Evolutionary conservation across 2,113 vertebrate genomes (phyloP), one percentile per base, ranked within the genome.

Genomic region (Tautogolabrus adspersus): DNA sequence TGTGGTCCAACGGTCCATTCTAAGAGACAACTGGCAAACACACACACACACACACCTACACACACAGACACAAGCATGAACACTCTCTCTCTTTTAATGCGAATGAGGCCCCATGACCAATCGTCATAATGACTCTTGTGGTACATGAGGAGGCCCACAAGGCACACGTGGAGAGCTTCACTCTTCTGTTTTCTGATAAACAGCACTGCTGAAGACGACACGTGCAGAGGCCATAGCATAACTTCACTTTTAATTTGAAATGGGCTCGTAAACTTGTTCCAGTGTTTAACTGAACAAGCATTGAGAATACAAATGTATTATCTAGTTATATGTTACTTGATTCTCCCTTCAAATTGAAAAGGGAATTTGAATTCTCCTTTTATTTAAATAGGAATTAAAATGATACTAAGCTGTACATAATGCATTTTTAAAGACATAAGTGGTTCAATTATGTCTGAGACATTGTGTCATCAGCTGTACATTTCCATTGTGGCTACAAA

Each of bases 1-100:
- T 90, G 90, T 69, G 61, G 61, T 77, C 71, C 81, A 88, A 88
- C 69, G 70, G 80, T 79, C 70, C 44, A 19, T 49, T 18, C 47
- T 19, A 6, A 63, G 52, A 71, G 70, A 81, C 82, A 88, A 66
- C 84, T 79, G 82, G 63, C 66, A 46, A 58, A 49, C 82, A 52
- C 49, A 58, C 21, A 78, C 65, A 61, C 54, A 68, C 66, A 75
- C 22, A 69, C 37, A 60, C 62, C 51, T 49, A 58, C 44, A 44
- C 46, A 38, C 44, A 60, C 52, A 60, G 26, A 72, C n/a, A n/a
- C 52, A 78, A 42, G 11, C 11, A 11, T 42, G 6, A 9, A 11
- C 11, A 11, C 40, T 42, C 40, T 42, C 40, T 42, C 46, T 54
- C 23, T 55, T 34, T 52, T 59, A n/a, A 13, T 66, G 57, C 23